Conservation (phyloP, 2,113 vertebrate species). For the Oxyruncus cristatus region DNA sequence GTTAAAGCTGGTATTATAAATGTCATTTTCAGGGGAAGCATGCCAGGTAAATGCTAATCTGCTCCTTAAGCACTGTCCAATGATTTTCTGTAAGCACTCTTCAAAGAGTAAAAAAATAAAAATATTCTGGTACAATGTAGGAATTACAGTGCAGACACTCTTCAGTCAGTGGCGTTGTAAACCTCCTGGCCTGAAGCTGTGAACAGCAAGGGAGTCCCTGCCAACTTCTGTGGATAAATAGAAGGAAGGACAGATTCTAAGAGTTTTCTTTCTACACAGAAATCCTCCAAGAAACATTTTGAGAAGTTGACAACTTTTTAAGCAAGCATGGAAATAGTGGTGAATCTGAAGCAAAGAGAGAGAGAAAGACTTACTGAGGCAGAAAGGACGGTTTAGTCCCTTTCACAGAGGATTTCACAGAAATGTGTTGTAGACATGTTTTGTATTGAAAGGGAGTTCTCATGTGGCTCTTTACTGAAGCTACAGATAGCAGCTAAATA, state of each 20-base stretch:
- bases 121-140: neutral
- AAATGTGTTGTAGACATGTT: neutral
- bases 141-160: neutral
- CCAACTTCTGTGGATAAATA: neutral
- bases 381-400: neutral
- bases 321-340: neutral
- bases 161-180: neutral
- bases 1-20: conserved; percentile 54
- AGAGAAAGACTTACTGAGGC: neutral
- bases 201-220: neutral
- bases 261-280: neutral
- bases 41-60: conserved; percentile 42
- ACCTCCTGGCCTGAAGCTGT: neutral
- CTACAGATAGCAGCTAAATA: neutral
- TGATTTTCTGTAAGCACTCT: conserved; percentile 29
- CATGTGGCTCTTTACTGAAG: neutral
- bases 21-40: neutral
- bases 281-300: neutral
- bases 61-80: conserved; percentile 20
- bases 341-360: neutral
- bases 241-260: neutral
- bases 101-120: conserved; percentile 32
- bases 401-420: neutral
- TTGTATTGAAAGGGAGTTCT: neutral
- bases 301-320: neutral